Evolutionary conservation across 2,888 invertebrate species (phyloP).

Genomic region (Erynnis tages): DNA sequence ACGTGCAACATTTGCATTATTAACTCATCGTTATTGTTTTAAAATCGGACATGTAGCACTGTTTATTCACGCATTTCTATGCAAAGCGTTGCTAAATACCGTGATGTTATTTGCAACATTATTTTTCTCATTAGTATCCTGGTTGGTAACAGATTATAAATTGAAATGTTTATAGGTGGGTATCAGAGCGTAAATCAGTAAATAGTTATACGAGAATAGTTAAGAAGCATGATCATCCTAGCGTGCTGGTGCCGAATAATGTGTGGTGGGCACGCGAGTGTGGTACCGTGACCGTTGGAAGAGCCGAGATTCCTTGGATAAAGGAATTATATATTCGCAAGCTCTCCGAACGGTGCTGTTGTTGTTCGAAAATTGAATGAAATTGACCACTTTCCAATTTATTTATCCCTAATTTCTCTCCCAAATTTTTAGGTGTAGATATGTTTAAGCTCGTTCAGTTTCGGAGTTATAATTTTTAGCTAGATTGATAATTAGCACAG

Average conservation of each 20-base stretch:
- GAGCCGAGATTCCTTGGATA: constrained; percentile 23
- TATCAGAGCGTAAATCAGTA: constrained; percentile 41
- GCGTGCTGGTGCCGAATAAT: constrained; percentile 60
- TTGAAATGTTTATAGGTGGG: constrained; percentile 29
- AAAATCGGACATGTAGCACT: constrained; percentile 19
- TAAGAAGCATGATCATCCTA: constrained; percentile 45
- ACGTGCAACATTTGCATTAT: constrained; percentile 26
- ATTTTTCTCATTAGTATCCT: constrained; percentile 7
- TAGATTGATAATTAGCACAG: no score
- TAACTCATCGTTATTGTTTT: constrained; percentile 27
- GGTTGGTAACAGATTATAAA: constrained; percentile 8
- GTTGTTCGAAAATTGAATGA: constrained; percentile 49
- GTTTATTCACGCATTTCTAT: constrained; percentile 25
- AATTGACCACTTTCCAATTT: constrained; percentile 29
- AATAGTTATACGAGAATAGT: constrained; percentile 30
- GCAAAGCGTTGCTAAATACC: constrained; percentile 15
- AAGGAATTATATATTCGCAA: constrained; percentile 24
- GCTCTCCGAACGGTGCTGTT: constrained; percentile 37
- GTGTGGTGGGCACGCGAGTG: constrained; percentile 42
- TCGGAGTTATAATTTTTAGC: no score
- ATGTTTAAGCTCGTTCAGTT: no score
- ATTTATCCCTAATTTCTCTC: no score
- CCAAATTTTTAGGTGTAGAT: no score
- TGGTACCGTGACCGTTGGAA: constrained; percentile 36
- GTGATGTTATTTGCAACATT: neutral